Conservation (phyloP, 2,113 vertebrate genomes). For the Sylvilagus bachmani region DNA sequence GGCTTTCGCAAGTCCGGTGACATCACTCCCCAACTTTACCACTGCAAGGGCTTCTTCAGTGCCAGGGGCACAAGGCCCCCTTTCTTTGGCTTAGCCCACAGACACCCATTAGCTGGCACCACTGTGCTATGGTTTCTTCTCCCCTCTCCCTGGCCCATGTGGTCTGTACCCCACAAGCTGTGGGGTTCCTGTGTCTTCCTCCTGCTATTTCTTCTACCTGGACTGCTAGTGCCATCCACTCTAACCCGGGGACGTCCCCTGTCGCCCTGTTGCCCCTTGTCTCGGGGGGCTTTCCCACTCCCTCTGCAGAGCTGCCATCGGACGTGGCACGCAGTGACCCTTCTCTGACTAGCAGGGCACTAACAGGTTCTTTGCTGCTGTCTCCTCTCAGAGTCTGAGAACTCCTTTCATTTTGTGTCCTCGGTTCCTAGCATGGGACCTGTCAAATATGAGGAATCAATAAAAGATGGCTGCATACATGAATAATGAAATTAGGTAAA, state of each 20-base stretch:
- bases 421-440: background rate
- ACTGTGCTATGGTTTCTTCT: background rate
- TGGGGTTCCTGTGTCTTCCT: background rate
- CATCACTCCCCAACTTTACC: background rate
- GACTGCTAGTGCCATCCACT: background rate
- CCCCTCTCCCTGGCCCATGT: background rate
- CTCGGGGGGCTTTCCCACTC: background rate
- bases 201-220: background rate
- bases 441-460: constrained; percentile 3
- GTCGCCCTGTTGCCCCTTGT: background rate
- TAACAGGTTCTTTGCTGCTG: background rate
- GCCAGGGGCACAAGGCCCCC: background rate
- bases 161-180: rapidly evolving
- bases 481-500: constrained; percentile 26
- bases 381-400: background rate
- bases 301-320: background rate
- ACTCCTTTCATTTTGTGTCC: constrained; percentile 9
- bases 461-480: background rate
- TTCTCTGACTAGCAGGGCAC: background rate
- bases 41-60: background rate
- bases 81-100: background rate
- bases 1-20: background rate
- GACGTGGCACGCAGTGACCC: background rate
- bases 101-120: background rate
- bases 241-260: background rate